Percentiles rank a stretch among this genome's conserved stretches.
These are phyloP conservation scores for Cephus pulcher DNA, from an alignment of 2,888 invertebrate species.

Conservation along the genomic window DNA sequence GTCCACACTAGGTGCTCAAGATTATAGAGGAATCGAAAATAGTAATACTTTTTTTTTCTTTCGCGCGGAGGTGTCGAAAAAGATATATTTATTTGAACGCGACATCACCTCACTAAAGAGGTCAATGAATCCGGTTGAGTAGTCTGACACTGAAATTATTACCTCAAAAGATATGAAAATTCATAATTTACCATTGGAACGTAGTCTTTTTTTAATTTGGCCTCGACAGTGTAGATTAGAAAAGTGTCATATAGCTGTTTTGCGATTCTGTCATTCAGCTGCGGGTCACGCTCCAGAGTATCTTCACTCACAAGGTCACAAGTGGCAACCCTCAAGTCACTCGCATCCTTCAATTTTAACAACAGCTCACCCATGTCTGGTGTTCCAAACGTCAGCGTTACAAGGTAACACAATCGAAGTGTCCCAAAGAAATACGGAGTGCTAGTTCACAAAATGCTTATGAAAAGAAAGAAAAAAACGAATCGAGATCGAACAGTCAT, in stretches of 20 bases:
- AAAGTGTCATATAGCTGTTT: constrained; percentile 33
- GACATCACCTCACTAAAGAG: no score
- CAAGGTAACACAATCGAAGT: constrained; percentile 45
- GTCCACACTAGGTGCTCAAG: neutral
- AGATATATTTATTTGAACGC: no score
- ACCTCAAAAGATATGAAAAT: neutral
- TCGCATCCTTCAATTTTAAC: constrained; percentile 70
- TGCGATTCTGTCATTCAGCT: constrained; percentile 55
- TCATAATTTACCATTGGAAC: neutral
- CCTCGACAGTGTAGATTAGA: neutral
- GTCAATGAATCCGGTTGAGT: neutral
- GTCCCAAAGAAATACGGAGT: neutral
- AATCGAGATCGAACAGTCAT: neutral
- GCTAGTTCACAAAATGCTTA: neutral
- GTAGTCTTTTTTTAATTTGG: neutral
- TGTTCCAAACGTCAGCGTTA: constrained; percentile 49
- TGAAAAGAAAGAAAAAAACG: neutral
- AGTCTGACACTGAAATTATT: neutral
- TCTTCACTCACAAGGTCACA: constrained; percentile 71
- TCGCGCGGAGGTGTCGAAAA: no score
- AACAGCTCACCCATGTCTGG: constrained; percentile 63
- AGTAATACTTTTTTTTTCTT: neutral
- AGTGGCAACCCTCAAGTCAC: constrained; percentile 70
- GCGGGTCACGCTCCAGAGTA: constrained; percentile 69
- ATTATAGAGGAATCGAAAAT: neutral